Evolutionary conservation across 1,140 invertebrate species (phyloP).

Genomic region (Bombus waltoni): DNA sequence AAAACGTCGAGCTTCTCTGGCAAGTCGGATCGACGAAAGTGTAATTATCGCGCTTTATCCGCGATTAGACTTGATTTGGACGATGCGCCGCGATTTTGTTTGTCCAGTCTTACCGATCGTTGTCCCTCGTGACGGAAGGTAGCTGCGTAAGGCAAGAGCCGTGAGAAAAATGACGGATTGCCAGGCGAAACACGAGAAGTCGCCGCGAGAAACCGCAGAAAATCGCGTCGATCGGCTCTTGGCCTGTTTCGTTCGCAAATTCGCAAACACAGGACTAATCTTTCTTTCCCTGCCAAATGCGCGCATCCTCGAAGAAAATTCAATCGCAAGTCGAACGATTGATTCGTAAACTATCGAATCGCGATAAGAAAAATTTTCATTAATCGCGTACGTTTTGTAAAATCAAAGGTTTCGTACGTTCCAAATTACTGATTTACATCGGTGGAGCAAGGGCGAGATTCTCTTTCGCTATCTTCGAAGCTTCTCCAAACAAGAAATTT

Average conservation of each 20-base stretch:
- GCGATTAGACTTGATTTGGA: too few species aligned
- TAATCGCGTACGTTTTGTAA: too few species aligned
- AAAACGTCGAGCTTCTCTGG: too few species aligned
- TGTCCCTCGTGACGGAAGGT: not conserved
- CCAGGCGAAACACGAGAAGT: constrained; percentile 47
- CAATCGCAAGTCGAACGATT: not conserved
- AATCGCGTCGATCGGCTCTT: constrained; percentile 14
- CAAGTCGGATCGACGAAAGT: not conserved
- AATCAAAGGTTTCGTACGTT: too few species aligned
- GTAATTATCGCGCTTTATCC: not conserved
- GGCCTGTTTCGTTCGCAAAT: constrained; percentile 16
- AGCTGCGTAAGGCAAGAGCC: constrained; percentile 37
- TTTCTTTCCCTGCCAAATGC: not conserved
- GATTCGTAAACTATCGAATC: not conserved
- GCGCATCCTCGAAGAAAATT: too few species aligned
- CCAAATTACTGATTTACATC: too few species aligned
- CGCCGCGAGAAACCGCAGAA: constrained; percentile 38
- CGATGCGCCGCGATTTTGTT: not conserved
- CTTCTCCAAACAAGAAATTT: too few species aligned
- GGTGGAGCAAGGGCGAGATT: too few species aligned
- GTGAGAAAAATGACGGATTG: constrained; percentile 42
- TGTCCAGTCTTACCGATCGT: too few species aligned
- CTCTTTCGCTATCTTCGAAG: too few species aligned
- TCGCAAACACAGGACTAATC: not conserved
- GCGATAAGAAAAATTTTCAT: too few species aligned